phyloP scores from a whole-genome alignment of 1,140 invertebrate genomes.

The Scylla paramamosain region DNA sequence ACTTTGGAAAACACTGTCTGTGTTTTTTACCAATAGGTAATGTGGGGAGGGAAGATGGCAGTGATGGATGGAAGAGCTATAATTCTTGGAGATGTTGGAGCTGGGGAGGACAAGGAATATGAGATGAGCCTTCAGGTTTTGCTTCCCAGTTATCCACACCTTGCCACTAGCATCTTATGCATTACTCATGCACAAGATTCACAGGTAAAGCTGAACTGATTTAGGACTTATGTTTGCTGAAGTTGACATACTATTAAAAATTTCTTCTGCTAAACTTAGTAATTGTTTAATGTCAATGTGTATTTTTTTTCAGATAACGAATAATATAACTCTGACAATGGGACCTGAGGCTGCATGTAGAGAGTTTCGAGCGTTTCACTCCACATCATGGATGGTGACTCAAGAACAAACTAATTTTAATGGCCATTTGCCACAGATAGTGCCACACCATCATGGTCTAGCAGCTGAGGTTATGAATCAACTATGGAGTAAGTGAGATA shows the following conservation, averaged over 20 bases:
- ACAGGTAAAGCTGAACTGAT: neutral
- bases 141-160: neutral
- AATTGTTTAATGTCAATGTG: too few relatives aligned
- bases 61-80: neutral
- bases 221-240: too few relatives aligned
- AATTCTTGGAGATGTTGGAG: neutral
- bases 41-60: constrained; percentile 14
- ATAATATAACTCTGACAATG: constrained; percentile 36
- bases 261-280: too few relatives aligned
- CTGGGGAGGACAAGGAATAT: constrained; percentile 7
- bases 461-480: neutral
- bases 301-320: neutral
- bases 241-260: too few relatives aligned
- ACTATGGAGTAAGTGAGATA: constrained; percentile 6
- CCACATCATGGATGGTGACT: constrained; percentile 21
- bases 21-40: constrained; percentile 9
- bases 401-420: neutral
- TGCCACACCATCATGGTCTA: neutral
- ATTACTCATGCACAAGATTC: neutral
- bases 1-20: too few relatives aligned
- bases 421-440: neutral
- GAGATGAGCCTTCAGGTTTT: constrained; percentile 33
- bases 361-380: constrained; percentile 36
- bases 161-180: constrained; percentile 27
- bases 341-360: constrained; percentile 1